Conservation (phyloP, 2,888 invertebrate genomes). For the Agapostemon virescens region DNA sequence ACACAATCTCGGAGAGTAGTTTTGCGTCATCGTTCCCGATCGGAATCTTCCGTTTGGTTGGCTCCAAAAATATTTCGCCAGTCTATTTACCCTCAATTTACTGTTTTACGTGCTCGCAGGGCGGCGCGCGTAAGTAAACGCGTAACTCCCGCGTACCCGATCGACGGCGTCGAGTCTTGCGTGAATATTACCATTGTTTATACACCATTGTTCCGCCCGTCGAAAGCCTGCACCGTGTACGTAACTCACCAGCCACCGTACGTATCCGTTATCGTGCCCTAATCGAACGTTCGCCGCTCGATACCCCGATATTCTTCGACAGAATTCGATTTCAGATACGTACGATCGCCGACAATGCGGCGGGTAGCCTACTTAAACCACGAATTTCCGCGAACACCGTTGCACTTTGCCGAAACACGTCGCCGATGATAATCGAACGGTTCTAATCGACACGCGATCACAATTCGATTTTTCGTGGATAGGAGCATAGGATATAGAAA, state of each 20-base stretch:
- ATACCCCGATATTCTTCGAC: constrained; percentile 18
- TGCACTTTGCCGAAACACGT: not conserved
- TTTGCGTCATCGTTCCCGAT: constrained; percentile 9
- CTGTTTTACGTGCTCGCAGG: constrained; percentile 41
- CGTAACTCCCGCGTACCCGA: not conserved
- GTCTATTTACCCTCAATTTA: constrained; percentile 50
- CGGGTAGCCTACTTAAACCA: not conserved
- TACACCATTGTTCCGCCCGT: constrained; percentile 32
- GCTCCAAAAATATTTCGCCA: constrained; percentile 34
- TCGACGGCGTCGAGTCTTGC: constrained; percentile 5
- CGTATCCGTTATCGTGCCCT: constrained; percentile 22
- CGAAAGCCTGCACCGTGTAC: not conserved
- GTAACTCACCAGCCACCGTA: not conserved
- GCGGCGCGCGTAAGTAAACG: constrained; percentile 39
- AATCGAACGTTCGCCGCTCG: constrained; percentile 26
- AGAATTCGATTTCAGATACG: not conserved
- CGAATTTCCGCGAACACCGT: not conserved
- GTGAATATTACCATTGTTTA: constrained; percentile 45
- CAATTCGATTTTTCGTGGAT: not conserved
- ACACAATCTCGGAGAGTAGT: constrained; percentile 28
- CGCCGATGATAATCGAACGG: not conserved
- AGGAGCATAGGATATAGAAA: too few species aligned
- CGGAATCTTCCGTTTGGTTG: constrained; percentile 32
- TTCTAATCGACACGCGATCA: not conserved
- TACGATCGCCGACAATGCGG: not conserved